These are phyloP conservation scores for Cepphus grylle DNA, from an alignment of 2,113 vertebrate species.

Conservation along the genomic window DNA sequence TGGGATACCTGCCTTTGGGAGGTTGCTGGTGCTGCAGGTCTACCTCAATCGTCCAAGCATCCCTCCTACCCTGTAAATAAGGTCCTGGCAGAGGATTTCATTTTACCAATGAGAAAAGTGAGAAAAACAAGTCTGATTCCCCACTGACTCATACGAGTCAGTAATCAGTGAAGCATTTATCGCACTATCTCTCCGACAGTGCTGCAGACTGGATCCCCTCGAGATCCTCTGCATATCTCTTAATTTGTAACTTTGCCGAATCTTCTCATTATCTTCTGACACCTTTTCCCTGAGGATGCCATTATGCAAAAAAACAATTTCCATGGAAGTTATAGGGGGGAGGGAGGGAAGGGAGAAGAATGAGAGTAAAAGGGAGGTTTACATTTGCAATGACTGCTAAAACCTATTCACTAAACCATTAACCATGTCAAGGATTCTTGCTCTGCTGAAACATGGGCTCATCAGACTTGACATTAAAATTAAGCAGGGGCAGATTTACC, in stretches of 20 bases:
- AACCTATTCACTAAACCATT: background rate
- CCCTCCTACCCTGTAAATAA: background rate
- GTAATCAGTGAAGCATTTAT: background rate
- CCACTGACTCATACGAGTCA: background rate
- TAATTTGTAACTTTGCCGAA: background rate
- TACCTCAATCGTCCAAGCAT: background rate
- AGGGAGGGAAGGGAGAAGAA: background rate
- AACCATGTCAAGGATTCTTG: background rate
- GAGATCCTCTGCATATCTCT: background rate
- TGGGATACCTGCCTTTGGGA: background rate
- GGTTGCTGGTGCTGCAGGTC: background rate
- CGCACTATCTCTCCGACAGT: fast-evolving
- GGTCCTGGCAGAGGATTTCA: background rate
- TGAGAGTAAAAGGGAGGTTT: background rate
- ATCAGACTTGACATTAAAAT: background rate
- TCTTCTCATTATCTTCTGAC: conserved; percentile 17
- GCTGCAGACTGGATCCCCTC: background rate
- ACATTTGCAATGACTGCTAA: background rate
- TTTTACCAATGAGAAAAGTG: background rate
- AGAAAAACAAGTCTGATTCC: background rate
- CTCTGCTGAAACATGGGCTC: background rate
- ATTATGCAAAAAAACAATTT: conserved; percentile 30
- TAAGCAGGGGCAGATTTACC: background rate
- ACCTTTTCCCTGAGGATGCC: background rate
- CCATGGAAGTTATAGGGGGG: background rate